These are phyloP conservation scores for Calameuta filiformis DNA, from an alignment of 2,888 invertebrate genomes.

Conservation along the genomic window DNA sequence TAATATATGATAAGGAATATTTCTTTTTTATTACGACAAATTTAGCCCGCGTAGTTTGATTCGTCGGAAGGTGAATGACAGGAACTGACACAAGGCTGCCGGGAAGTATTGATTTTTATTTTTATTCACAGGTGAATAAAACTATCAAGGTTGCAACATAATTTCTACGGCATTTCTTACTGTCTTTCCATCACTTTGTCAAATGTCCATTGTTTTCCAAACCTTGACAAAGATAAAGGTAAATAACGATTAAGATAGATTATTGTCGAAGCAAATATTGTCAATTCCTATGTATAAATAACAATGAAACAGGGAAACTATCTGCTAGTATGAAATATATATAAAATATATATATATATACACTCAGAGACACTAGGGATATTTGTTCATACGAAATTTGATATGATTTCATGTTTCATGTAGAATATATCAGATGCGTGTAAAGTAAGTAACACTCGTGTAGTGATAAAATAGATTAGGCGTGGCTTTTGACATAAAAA, in stretches of 20 bases:
- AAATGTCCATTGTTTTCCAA: neutral
- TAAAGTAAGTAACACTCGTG: neutral
- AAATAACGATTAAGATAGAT: no score
- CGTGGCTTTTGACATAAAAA: neutral
- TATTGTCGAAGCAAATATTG: neutral
- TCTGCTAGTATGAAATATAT: neutral
- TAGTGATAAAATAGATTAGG: neutral
- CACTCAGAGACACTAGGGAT: no score
- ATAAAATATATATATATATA: neutral
- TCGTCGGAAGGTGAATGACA: neutral
- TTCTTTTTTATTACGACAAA: neutral
- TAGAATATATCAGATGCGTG: neutral
- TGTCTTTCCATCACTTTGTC: neutral
- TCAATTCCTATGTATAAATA: neutral
- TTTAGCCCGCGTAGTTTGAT: neutral
- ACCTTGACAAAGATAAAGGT: neutral
- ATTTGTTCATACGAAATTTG: neutral
- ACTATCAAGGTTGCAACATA: neutral
- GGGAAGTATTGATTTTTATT: neutral
- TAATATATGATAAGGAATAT: no score
- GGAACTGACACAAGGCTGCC: neutral
- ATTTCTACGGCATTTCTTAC: neutral
- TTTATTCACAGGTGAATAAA: neutral
- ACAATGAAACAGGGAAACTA: neutral
- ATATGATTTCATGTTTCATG: neutral